Percentiles rank a stretch among this genome's conserved stretches.
Conservation (phyloP, 2,888 invertebrate species). For the Dinocampus coccinellae region DNA sequence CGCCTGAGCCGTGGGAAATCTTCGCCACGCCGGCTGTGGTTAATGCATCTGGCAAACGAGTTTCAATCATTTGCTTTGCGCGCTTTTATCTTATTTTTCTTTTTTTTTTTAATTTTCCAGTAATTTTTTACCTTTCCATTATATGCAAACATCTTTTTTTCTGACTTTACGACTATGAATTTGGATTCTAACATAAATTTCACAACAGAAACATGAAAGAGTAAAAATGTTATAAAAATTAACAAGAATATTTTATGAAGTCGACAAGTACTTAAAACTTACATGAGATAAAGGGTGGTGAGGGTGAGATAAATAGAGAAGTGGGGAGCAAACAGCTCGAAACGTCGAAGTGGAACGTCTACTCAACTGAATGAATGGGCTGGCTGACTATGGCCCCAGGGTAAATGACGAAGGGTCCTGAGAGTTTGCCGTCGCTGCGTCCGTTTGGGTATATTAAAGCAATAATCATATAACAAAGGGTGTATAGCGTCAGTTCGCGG, state of each 20-base stretch:
- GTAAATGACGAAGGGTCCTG: conserved; percentile 40
- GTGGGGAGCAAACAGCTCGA: conserved; percentile 44
- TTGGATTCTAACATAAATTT: not conserved
- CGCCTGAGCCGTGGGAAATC: conserved; percentile 40
- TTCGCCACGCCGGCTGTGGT: conserved; percentile 61
- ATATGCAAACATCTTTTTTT: not conserved
- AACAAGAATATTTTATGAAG: not conserved
- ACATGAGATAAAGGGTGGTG: conserved; percentile 15
- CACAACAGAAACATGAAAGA: not conserved
- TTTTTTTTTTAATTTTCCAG: not conserved
- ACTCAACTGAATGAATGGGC: conserved; percentile 47
- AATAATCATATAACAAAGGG: conserved; percentile 68
- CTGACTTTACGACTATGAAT: not conserved
- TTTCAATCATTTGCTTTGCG: conserved; percentile 24
- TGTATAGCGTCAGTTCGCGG: conserved; percentile 46
- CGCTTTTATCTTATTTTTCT: conserved; percentile 18
- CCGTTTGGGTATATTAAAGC: conserved; percentile 55
- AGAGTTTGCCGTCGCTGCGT: conserved; percentile 35
- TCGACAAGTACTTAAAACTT: not conserved
- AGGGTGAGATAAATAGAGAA: conserved; percentile 44
- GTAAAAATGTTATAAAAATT: not conserved
- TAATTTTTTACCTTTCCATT: not conserved
- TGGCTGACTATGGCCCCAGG: conserved; percentile 44
- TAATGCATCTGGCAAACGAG: conserved; percentile 66
- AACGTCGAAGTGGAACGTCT: conserved; percentile 45